Evolutionary conservation across 2,797 vertebrate species (phyloP).

Genomic region (Gastrophryne carolinensis): DNA sequence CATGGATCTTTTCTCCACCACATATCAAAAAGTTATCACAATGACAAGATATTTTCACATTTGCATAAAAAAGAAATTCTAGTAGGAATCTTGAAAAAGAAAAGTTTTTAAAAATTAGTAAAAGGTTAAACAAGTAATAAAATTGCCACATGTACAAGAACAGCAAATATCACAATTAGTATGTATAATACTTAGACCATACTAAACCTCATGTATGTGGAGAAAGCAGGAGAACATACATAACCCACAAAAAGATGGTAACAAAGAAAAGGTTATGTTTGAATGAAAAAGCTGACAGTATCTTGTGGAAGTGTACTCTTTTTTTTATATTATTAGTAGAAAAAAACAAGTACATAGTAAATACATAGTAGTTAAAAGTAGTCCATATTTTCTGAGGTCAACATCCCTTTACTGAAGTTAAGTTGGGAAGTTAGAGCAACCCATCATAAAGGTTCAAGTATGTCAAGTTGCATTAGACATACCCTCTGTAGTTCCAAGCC

Average conservation of each 20-base stretch:
- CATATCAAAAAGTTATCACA: conserved; percentile 82
- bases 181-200: conserved; percentile 63
- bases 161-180: conserved; percentile 68
- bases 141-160: conserved; percentile 69
- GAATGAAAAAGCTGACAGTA: no score
- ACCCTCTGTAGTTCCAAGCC: no score
- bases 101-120: conserved; percentile 65
- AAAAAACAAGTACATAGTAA: no score
- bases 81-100: conserved; percentile 76
- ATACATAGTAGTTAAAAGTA: no score
- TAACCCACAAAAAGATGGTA: not conserved
- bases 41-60: conserved; percentile 60
- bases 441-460: no score
- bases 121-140: conserved; percentile 72
- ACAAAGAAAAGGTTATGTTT: no score
- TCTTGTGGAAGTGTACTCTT: no score
- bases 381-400: no score
- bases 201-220: conserved; percentile 64
- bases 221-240: conserved; percentile 53
- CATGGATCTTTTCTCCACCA: conserved; percentile 64
- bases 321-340: no score
- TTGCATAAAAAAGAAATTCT: conserved; percentile 63
- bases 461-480: no score
- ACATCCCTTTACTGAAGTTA: no score
- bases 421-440: no score